Percentiles rank a stretch among this genome's conserved stretches.
Conservation (phyloP, 2,888 invertebrate genomes). For the Macrosiphum euphorbiae region DNA sequence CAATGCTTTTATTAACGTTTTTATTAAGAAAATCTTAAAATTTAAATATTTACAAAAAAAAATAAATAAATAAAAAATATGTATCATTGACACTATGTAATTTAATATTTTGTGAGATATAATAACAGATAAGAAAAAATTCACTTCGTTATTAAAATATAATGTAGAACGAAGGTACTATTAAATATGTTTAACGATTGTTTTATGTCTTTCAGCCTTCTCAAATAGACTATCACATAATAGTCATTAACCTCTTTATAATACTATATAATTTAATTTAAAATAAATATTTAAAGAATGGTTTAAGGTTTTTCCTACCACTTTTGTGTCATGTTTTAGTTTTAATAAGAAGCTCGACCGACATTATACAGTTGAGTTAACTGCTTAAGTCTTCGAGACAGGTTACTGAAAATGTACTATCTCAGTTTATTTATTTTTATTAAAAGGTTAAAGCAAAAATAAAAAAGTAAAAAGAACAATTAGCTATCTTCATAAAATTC, state of each 20-base stretch:
- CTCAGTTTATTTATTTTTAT: background rate
- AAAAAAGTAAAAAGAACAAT: background rate
- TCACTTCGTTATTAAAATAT: background rate
- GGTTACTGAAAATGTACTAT: background rate
- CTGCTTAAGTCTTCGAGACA: background rate
- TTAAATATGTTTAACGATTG: background rate
- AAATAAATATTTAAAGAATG: background rate
- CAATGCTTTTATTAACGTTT: background rate
- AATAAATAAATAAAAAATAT: background rate
- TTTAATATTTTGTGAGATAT: background rate
- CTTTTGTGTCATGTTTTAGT: background rate
- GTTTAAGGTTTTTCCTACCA: background rate
- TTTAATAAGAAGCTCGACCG: background rate
- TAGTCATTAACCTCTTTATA: background rate
- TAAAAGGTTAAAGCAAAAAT: slow-evolving; percentile 11
- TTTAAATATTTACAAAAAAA: background rate
- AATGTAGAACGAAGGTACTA: background rate
- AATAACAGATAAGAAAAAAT: background rate
- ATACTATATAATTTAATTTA: background rate
- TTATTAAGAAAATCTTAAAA: background rate
- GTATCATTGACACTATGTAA: background rate
- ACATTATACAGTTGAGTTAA: background rate
- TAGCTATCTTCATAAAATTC: background rate
- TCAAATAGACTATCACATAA: background rate
- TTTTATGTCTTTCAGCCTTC: background rate